A percentile compares a stretch with the other conserved stretches of the same genome.
phyloP scores from a whole-genome alignment of 2,888 invertebrate species.

The Cheilosia urbana region DNA sequence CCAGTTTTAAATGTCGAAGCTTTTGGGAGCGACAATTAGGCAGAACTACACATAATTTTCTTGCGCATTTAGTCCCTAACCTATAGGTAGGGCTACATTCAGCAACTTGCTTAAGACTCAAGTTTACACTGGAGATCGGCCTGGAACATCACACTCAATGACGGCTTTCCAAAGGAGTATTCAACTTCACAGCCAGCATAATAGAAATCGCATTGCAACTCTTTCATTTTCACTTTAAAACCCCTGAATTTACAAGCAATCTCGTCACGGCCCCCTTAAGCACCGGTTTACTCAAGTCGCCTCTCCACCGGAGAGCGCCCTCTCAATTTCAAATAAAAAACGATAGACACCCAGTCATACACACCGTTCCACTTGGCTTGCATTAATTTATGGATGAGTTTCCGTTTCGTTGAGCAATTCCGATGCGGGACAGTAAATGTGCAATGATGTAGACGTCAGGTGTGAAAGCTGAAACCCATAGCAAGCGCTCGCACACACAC shows the following conservation, averaged over 20 bases:
- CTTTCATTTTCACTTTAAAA: neutral
- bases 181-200: too few relatives aligned
- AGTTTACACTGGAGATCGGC: too few relatives aligned
- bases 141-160: too few relatives aligned
- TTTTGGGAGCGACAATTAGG: too few relatives aligned
- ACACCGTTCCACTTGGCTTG: constrained; percentile 11
- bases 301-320: neutral
- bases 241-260: neutral
- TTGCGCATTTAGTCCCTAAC: too few relatives aligned
- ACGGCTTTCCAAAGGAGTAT: too few relatives aligned
- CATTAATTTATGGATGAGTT: constrained; percentile 68
- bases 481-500: neutral
- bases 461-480: constrained; percentile 27
- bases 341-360: neutral
- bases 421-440: constrained; percentile 70
- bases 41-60: too few relatives aligned
- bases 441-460: constrained; percentile 68
- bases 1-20: too few relatives aligned
- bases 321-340: neutral
- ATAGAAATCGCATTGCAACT: too few relatives aligned
- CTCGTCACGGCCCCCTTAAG: neutral
- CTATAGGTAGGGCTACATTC: too few relatives aligned
- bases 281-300: neutral
- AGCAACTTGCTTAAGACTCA: too few relatives aligned
- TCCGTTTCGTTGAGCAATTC: constrained; percentile 65